Conservation (phyloP, 2,113 vertebrate genomes). For the Pipa parva region DNA sequence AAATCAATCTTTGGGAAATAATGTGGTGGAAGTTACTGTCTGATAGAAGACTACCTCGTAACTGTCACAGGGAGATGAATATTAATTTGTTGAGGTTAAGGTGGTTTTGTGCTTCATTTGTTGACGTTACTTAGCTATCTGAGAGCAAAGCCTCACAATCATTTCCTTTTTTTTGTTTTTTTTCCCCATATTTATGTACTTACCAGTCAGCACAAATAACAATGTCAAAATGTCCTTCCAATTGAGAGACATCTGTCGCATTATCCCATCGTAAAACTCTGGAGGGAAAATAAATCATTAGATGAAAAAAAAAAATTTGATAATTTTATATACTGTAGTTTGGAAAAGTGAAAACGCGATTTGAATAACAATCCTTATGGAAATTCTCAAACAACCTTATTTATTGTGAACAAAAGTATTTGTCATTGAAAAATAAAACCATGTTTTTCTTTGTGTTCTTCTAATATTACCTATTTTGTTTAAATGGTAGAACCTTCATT, state of each 20-base stretch:
- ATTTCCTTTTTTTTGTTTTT: constrained; percentile 64
- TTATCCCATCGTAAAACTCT: constrained; percentile 97
- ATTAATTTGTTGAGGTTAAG: constrained; percentile 80
- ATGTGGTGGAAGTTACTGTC: constrained; percentile 83
- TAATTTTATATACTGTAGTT: too few species aligned
- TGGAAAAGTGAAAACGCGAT: too few species aligned
- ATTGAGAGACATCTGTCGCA: constrained; percentile 85
- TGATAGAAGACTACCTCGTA: constrained; percentile 83
- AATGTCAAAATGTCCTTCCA: constrained; percentile 96
- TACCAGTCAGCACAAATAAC: constrained; percentile 99
- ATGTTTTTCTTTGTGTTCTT: neutral
- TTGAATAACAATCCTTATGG: constrained; percentile 50
- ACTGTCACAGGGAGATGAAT: constrained; percentile 84
- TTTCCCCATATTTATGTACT: constrained; percentile 79
- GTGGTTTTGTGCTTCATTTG: constrained; percentile 78
- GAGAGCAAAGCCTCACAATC: constrained; percentile 67
- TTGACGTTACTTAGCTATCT: constrained; percentile 74
- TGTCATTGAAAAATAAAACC: too few species aligned
- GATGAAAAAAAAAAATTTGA: constrained; percentile 58
- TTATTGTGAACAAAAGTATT: too few species aligned
- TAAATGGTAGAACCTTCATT: neutral
- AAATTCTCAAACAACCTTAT: constrained; percentile 29
- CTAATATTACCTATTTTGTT: neutral
- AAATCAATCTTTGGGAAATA: constrained; percentile 87
- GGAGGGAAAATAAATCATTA: constrained; percentile 59